Evolutionary conservation across 2,797 vertebrate genomes (phyloP).

Genomic region (Brachyalestes nurse): DNA sequence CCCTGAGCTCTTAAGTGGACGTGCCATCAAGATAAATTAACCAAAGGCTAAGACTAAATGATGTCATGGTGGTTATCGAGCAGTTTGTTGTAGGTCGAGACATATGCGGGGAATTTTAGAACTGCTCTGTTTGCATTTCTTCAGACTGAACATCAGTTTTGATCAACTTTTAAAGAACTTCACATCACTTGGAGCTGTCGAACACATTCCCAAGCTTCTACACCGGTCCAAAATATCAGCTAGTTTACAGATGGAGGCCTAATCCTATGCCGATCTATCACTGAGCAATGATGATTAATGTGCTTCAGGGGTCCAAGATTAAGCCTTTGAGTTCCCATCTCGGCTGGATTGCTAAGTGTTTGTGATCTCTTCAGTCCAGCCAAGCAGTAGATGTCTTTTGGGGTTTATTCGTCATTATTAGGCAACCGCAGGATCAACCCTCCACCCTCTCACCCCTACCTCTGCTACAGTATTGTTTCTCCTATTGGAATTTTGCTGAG

Average conservation of each 20-base stretch:
- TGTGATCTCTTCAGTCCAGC: not conserved
- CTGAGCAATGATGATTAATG: conserved; percentile 16
- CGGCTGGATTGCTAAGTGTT: not conserved
- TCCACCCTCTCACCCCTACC: not conserved
- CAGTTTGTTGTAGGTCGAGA: not conserved
- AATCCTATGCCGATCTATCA: conserved; percentile 11
- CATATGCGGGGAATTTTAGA: not conserved
- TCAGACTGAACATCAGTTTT: not conserved
- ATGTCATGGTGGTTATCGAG: not conserved
- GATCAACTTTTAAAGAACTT: not conserved
- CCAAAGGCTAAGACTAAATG: not conserved
- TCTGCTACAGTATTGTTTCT: not conserved
- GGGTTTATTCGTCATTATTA: conserved; percentile 22
- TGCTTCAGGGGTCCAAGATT: conserved; percentile 21
- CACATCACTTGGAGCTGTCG: not conserved
- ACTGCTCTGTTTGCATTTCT: not conserved
- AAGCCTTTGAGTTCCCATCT: conserved; percentile 4
- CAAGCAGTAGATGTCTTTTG: not conserved
- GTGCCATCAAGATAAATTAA: not conserved
- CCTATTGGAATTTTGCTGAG: conserved; percentile 1
- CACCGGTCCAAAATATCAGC: not conserved
- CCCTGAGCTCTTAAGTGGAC: not conserved
- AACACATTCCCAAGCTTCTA: conserved; percentile 23
- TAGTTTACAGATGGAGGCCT: conserved; percentile 27
- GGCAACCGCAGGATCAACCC: conserved; percentile 1